Conservation (phyloP, 2,113 vertebrate species). For the Protobothrops mucrosquamatus region DNA sequence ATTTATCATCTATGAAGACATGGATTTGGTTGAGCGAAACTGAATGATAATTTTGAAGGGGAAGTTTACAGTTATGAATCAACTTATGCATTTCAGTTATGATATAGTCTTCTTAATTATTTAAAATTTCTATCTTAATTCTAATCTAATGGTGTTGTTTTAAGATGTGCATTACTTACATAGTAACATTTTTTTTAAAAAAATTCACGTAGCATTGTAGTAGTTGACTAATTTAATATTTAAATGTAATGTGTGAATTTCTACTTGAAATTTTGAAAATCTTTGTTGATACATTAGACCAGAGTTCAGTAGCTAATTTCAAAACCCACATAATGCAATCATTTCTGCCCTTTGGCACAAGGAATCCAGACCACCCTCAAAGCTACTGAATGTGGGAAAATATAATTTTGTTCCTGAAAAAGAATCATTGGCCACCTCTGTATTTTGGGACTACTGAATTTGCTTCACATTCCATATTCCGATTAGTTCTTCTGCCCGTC, state of each 20-base stretch:
- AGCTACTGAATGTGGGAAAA: neutral
- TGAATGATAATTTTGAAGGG: neutral
- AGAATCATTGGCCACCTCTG: neutral
- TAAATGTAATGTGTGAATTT: neutral
- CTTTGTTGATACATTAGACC: neutral
- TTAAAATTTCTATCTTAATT: neutral
- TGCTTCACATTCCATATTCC: neutral
- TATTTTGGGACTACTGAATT: neutral
- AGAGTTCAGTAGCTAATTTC: neutral
- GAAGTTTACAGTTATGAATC: neutral
- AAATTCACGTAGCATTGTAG: neutral
- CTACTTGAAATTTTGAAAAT: neutral
- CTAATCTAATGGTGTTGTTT: neutral
- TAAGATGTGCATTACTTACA: neutral
- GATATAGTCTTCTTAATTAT: neutral
- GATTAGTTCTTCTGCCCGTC: neutral
- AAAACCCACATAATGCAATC: neutral
- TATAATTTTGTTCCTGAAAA: neutral
- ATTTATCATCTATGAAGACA: neutral
- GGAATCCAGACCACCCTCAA: neutral
- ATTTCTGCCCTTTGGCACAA: neutral
- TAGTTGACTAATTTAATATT: neutral
- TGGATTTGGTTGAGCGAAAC: neutral
- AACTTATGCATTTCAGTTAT: neutral
- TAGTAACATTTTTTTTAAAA: neutral